phyloP scores from a whole-genome alignment of 2,113 vertebrate genomes.

The Neomonachus schauinslandi region DNA sequence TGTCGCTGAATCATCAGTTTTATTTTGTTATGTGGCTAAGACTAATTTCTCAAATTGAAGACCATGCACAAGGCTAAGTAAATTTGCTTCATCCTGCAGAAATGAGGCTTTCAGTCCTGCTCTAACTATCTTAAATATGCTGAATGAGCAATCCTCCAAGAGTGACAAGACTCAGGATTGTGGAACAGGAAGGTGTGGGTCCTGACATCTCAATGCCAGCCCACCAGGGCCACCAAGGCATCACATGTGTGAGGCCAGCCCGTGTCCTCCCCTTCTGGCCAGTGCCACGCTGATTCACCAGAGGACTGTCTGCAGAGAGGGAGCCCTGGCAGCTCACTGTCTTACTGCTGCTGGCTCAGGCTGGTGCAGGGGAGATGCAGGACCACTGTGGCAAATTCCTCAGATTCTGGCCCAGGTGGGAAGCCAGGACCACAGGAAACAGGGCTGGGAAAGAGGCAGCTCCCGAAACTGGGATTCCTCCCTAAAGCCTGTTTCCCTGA shows the following conservation, averaged over 20 bases:
- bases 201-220: neutral
- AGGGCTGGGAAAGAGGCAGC: neutral
- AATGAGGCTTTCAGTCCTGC: neutral
- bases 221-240: neutral
- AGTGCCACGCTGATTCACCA: neutral
- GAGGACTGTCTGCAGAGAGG: neutral
- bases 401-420: too few relatives aligned
- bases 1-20: conserved; percentile 62
- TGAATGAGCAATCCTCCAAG: neutral
- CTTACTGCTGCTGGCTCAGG: neutral
- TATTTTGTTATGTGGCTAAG: conserved; percentile 48
- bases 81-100: neutral
- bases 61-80: neutral
- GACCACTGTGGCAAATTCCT: too few relatives aligned
- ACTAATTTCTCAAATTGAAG: conserved; percentile 68
- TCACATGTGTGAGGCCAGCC: accelerated
- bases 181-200: neutral
- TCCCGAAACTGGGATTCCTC: neutral
- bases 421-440: neutral
- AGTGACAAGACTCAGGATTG: neutral
- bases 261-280: neutral
- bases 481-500: neutral
- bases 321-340: neutral
- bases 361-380: neutral
- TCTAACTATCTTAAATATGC: neutral